These are phyloP conservation scores for Melinopterus prodromus DNA, from an alignment of 2,888 invertebrate genomes.

Conservation along the genomic window DNA sequence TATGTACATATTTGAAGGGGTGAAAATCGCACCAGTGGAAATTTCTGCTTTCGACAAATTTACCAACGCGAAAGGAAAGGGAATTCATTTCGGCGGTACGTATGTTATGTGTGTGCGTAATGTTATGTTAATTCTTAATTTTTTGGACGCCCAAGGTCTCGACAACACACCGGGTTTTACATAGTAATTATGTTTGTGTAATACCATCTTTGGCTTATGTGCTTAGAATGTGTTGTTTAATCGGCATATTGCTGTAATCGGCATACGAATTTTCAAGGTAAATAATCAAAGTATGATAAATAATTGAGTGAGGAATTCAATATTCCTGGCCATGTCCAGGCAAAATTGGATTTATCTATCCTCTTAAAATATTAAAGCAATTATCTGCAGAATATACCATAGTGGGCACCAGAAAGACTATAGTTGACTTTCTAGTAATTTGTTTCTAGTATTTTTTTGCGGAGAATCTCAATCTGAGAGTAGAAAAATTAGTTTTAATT, in stretches of 20 bases:
- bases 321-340: no score
- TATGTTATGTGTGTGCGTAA: not conserved
- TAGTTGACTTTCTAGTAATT: no score
- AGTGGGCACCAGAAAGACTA: no score
- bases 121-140: not conserved
- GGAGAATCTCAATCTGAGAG: no score
- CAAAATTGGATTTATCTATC: no score
- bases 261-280: not conserved
- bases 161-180: not conserved
- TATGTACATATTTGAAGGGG: not conserved
- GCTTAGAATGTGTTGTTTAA: not conserved
- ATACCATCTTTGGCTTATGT: constrained; percentile 4
- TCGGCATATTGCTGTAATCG: not conserved
- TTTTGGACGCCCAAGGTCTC: not conserved
- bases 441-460: no score
- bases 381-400: no score
- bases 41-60: not conserved
- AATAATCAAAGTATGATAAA: not conserved
- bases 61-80: not conserved
- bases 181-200: not conserved
- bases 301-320: not conserved
- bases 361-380: no score
- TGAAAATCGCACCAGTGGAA: not conserved
- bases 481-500: no score
- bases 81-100: not conserved